Evolutionary conservation across 2,113 vertebrate genomes (phyloP), one percentile per base, ranked within the genome.

Genomic region (Thomomys bottae): DNA sequence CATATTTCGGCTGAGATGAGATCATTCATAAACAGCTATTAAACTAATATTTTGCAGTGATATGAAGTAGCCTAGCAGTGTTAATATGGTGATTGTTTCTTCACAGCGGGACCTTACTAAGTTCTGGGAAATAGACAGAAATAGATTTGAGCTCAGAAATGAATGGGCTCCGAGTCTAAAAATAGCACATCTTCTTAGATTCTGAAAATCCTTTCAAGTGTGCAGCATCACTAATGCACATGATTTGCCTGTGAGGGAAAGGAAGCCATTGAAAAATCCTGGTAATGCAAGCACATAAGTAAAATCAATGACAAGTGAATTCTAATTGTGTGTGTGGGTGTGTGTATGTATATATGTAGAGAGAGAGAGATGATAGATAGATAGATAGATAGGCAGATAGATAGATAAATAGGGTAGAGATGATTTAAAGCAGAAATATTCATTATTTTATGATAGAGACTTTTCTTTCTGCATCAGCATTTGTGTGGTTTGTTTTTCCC

Each of bases 101-200:
- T 91, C 59, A 78, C 4, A 68, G 26, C 40, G 34, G 0, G 77
- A 57, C 11, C 34, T 42, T 61, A 57, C 4, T 4, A 38, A 63
- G 38, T 78, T 82, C 38, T 87, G 59, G 18, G 8, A 21, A 61
- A 54, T 70, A 84, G 42, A 70, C 83, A 95, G 83, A 92, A 95
- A 91, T 82, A 93, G 83, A 83, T 20, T 24, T 75, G 42, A 21
- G 76, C 90, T 95, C 88, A 80, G 85, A 88, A 54, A 71, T 68
- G 83, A 93, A 76, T 66, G 76, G 57, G 18, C 23, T 57, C 61
- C n/a, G 77, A 75, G 12, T 90, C 45, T 85, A 86, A 91, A 95
- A 87, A 85, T 87, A 95, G 83, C 54, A 32, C 54, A 9, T 87
- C 70, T 73, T 79, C 83, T 85, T 59, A 57, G 88, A 89, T 49